Percentiles rank a stretch among this genome's conserved stretches.
phyloP scores from a whole-genome alignment of 2,888 invertebrate genomes.

The Vanessa cardui region DNA sequence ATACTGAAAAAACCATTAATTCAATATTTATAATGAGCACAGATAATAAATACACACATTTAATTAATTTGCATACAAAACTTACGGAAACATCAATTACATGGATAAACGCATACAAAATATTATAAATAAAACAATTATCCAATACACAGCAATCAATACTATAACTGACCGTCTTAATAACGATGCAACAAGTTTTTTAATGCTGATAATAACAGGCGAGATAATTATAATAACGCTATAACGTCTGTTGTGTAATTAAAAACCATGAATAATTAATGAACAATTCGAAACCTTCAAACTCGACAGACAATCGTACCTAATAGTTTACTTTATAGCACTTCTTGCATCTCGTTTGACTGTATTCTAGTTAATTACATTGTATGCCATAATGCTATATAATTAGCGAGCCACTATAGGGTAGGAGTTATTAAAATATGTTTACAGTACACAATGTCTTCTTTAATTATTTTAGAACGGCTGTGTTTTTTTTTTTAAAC shows the following conservation, averaged over 20 bases:
- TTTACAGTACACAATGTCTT: constrained; percentile 35
- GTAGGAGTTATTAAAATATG: not conserved
- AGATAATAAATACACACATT: not conserved
- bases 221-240: constrained; percentile 58
- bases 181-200: constrained; percentile 45
- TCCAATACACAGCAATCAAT: not conserved
- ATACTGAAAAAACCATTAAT: too few species aligned
- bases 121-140: constrained; percentile 1
- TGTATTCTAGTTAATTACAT: constrained; percentile 7
- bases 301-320: constrained; percentile 23
- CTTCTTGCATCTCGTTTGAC: not conserved
- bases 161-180: not conserved
- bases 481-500: constrained; percentile 36
- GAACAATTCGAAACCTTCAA: not conserved
- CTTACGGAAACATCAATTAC: not conserved
- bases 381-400: constrained; percentile 3
- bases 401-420: not conserved
- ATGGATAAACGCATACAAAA: not conserved
- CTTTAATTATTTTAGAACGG: constrained; percentile 40
- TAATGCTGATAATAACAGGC: constrained; percentile 61
- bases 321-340: not conserved
- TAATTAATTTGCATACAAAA: not conserved
- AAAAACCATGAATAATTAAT: constrained; percentile 26
- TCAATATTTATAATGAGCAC: not conserved
- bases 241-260: constrained; percentile 41